Percentiles rank a stretch among this genome's conserved stretches.
Evolutionary conservation across 2,888 invertebrate genomes (phyloP).

Genomic region (Gari tellinella): DNA sequence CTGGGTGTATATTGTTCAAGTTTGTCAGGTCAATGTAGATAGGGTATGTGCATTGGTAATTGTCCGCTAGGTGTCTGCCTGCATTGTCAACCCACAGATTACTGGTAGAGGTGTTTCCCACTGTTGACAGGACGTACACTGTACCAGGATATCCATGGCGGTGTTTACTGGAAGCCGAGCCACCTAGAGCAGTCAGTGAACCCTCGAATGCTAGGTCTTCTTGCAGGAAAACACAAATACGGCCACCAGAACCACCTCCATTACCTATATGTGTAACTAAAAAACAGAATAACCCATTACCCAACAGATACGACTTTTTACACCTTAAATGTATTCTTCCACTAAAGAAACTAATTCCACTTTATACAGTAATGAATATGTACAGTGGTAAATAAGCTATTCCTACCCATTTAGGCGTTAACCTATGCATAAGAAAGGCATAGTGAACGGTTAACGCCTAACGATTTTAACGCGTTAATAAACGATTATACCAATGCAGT

Average conservation of each 20-base stretch:
- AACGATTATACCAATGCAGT: no score
- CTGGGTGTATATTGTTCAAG: conserved; percentile 56
- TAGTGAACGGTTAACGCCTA: no score
- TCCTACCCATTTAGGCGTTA: no score
- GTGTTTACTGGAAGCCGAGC: conserved; percentile 18
- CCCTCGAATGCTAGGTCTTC: conserved; percentile 66
- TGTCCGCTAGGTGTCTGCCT: conserved; percentile 35
- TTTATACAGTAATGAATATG: no score
- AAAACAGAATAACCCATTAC: no score
- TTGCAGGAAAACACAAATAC: conserved; percentile 63
- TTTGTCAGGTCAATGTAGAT: conserved; percentile 47
- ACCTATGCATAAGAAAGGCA: no score
- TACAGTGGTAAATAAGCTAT: no score
- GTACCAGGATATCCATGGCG: conserved; percentile 68
- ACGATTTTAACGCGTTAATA: no score
- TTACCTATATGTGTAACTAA: conserved; percentile 57
- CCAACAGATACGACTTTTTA: no score
- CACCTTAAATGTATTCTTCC: no score
- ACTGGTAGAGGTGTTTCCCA: conserved; percentile 49
- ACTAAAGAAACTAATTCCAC: no score
- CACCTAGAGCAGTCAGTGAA: conserved; percentile 63
- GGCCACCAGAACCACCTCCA: conserved; percentile 72
- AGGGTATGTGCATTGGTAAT: conserved; percentile 26
- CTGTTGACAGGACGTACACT: conserved; percentile 57
- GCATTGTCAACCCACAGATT: conserved; percentile 65